A percentile compares a stretch with the other conserved stretches of the same genome.
Conservation (phyloP, 2,797 vertebrate genomes). For the Podargus strigoides region DNA sequence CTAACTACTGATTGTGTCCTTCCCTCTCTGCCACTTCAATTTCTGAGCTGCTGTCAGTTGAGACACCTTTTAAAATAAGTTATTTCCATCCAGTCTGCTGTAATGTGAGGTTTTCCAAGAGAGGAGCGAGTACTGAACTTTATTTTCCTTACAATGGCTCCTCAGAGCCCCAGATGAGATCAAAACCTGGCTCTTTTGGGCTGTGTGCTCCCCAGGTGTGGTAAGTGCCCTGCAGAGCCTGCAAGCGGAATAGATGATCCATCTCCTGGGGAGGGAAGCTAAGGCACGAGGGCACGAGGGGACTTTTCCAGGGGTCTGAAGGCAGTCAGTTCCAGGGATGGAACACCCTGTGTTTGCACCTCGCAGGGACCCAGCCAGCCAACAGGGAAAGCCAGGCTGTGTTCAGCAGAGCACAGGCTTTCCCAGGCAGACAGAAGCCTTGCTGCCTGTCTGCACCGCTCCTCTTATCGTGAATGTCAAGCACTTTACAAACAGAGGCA, state of each 20-base stretch:
- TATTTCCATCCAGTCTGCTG: not conserved
- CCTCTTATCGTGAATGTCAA: constrained; percentile 54
- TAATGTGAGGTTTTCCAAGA: not conserved
- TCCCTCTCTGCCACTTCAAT: not conserved
- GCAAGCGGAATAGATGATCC: not conserved
- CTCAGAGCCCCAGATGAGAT: not conserved
- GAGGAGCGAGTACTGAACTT: not conserved
- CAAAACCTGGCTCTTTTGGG: not conserved
- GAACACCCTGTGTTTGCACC: not conserved
- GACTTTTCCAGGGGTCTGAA: not conserved
- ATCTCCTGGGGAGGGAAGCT: not conserved
- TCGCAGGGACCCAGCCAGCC: not conserved
- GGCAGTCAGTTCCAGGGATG: not conserved
- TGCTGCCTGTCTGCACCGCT: not conserved
- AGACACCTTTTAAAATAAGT: not conserved
- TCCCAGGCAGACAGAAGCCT: not conserved
- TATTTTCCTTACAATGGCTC: not conserved
- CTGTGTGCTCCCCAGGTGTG: not conserved
- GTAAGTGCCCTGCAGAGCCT: fast-evolving
- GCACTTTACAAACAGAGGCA: constrained; percentile 41
- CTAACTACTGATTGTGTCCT: not conserved
- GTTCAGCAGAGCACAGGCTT: not conserved
- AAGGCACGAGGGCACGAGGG: not conserved
- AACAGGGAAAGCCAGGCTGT: not conserved
- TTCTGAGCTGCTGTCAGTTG: not conserved